Base-by-base conservation (phyloP, 1,140 invertebrate species). In the Drosophila auraria region DNA sequence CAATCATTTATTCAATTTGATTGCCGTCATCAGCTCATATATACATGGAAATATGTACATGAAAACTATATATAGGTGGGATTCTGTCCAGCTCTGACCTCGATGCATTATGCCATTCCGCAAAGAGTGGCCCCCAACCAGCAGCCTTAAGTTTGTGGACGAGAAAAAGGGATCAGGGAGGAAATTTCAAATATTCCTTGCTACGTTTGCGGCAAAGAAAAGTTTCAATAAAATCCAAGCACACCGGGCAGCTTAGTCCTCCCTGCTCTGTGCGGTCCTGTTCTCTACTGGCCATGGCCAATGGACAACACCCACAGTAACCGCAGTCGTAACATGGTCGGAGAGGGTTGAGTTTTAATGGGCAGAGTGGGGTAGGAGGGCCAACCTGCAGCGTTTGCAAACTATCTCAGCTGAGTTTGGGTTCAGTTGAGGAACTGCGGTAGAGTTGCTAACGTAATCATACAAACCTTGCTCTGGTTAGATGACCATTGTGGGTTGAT, bases 401-500 rank as follows among this genome's bases (percentile, higher is more conserved):
- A 90, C 86, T 90, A 90, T 90, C 86, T 90, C 75, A 89, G 82
- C 86, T 69, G 78, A 90, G 81, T 87, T 89, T 80, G 83, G 86
- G 83, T 72, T 71, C 64, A 81, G 86, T 90, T 90, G 86, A 90
- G 86, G 76, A 90, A 86, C 86, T 90, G 86, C 57, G 86, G 86
- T 90, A 86, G 90, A 90, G 86, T 89, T 89, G 83, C 71, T 80
- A 89, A 89, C 86, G 82, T 90, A 89, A 89, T 89, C 86, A 90
- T 91, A 90, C 68, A 90, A 84, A 89, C 84, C 78, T 81, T 79
- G 86, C 82, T 71, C 78, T 81, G 78, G 80, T 77, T 56, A 80
- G 86, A 63, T 54, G 73, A 54, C 62, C 60, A 81, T 70, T 63
- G 54, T 54, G 58, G 74, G 63, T 58, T 51, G 45, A 60, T 20